A percentile compares a stretch with the other conserved stretches of the same genome.
Evolutionary conservation across 2,888 invertebrate species (phyloP).

Genomic region (Achlya flavicornis): DNA sequence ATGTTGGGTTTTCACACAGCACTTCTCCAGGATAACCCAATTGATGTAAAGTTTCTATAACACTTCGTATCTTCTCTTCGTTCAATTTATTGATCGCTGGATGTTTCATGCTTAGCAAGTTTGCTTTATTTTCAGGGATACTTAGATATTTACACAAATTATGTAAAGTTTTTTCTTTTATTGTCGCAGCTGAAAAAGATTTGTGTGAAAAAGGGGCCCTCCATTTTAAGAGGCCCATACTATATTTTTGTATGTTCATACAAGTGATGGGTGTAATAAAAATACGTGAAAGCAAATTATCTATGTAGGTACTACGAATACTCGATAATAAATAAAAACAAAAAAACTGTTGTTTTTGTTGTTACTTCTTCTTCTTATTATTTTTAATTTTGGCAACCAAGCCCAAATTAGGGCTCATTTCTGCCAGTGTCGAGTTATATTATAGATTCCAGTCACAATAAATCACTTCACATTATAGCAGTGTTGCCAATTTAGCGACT

Average conservation of each 20-base stretch:
- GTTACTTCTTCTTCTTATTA: too few species aligned
- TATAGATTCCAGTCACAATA: too few species aligned
- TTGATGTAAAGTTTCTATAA: conserved; percentile 54
- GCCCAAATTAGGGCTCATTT: too few species aligned
- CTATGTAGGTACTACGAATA: too few species aligned
- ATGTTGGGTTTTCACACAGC: conserved; percentile 56
- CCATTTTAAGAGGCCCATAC: conserved; percentile 18
- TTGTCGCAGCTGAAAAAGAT: neutral
- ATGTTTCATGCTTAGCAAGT: conserved; percentile 62
- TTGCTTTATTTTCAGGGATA: conserved; percentile 57
- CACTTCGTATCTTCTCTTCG: conserved; percentile 44
- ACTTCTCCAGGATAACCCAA: conserved; percentile 57
- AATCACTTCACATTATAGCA: too few species aligned
- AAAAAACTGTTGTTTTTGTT: too few species aligned
- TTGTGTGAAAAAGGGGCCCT: conserved; percentile 14
- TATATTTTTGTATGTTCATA: neutral
- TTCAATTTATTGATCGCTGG: conserved; percentile 62
- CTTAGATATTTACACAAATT: conserved; percentile 58
- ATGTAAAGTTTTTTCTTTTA: conserved; percentile 26
- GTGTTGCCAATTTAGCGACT: too few species aligned
- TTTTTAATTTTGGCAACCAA: too few species aligned
- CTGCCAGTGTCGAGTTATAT: too few species aligned
- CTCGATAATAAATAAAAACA: too few species aligned
- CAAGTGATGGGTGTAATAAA: conserved; percentile 8
- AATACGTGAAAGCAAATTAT: neutral